A percentile compares a stretch with the other conserved stretches of the same genome.
Conservation (phyloP, 2,797 vertebrate genomes). For the Anolis apletophallus region DNA sequence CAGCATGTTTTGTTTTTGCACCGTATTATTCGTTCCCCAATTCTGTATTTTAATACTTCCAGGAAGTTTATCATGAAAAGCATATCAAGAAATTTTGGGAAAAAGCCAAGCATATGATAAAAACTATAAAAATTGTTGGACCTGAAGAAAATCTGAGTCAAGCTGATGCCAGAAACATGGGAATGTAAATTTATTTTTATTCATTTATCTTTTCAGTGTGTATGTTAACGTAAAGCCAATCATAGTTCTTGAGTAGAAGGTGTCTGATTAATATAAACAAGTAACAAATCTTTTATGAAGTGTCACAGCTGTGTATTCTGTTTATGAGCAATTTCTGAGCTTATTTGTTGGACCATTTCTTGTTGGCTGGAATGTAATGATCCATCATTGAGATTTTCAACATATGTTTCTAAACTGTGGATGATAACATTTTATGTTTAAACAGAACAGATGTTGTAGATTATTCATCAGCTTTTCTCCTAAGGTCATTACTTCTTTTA, state of each 20-base stretch:
- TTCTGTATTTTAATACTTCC: conserved; percentile 68
- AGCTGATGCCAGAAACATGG: conserved; percentile 97
- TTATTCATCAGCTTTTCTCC: conserved; percentile 19
- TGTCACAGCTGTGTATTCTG: neutral
- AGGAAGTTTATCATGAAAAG: conserved; percentile 99
- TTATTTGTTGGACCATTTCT: conserved; percentile 23
- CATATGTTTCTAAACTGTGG: neutral
- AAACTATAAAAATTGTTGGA: conserved; percentile 92
- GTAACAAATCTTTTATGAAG: conserved; percentile 7
- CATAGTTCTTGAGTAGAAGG: neutral
- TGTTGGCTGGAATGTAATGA: conserved; percentile 13
- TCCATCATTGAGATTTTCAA: conserved; percentile 23
- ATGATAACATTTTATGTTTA: conserved; percentile 3
- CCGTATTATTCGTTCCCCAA: neutral
- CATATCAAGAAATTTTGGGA: conserved; percentile 96
- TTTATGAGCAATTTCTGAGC: conserved; percentile 16
- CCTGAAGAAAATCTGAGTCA: conserved; percentile 95
- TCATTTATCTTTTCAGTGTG: conserved; percentile 15
- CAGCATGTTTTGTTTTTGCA: conserved; percentile 6
- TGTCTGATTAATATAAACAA: neutral
- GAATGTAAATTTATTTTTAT: conserved; percentile 85
- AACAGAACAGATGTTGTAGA: conserved; percentile 11
- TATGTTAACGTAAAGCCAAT: neutral
- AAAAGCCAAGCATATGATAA: conserved; percentile 86
- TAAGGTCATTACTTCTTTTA: conserved; percentile 13